Evolutionary conservation across 2,888 invertebrate genomes (phyloP), one percentile per base, ranked within the genome.

Genomic region (Cephus runcator): DNA sequence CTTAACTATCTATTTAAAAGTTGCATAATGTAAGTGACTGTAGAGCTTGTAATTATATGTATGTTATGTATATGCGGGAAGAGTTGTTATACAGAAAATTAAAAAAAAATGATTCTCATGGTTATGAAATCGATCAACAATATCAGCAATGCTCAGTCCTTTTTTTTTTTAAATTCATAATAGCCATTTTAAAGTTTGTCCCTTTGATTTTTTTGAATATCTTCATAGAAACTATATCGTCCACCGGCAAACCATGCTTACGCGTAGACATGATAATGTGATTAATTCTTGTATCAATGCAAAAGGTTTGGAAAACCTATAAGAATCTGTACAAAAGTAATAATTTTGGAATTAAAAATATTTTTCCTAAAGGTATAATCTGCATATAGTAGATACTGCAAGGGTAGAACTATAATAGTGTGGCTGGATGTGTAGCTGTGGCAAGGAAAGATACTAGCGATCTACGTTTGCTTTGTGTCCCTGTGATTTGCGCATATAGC

Each of bases 371-470:
- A 69, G 69, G 30, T 75, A 35, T 69, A 78, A 30, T 77, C 69
- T 69, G 56, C 12, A 69, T 23, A 33, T 3, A 75, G 69, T 40
- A 69, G 30, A 75, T 36, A 69, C 78, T 34, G 76, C 69, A 69
- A 11, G 35, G 74, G 71, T 75, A 84, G 80, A 83, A 77, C 80
- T 83, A 83, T 81, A 83, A 83, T 79, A 81, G 78, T 83, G 81
- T 56, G 56, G 56, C 56, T 56, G 56, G 56, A 56, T 56, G 56
- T 56, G 56, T 56, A 56, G 56, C 15, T 56, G 56, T 56, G 23
- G 56, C 56, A 56, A 56, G 56, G 56, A 2, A 56, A 56, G 23
- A 23, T 23, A 23, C 9, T 23, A 23, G 56, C 23, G 9, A 23
- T 56, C 56, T 56, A 56, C 56, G 23, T 56, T 23, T 56, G 56